These are phyloP conservation scores for Drosophila insularis DNA, from an alignment of 1,140 invertebrate genomes.

Conservation along the genomic window DNA sequence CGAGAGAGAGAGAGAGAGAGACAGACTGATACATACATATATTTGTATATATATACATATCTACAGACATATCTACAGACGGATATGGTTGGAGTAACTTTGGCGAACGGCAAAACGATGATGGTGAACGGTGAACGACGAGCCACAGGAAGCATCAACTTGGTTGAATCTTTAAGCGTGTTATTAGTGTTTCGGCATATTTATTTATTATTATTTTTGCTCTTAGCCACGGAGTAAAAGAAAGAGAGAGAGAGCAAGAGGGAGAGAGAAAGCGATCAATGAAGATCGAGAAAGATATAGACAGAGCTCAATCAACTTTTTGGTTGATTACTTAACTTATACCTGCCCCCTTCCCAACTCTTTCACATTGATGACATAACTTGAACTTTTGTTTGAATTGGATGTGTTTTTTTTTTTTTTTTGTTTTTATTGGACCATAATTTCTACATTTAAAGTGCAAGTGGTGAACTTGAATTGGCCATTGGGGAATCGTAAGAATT, in stretches of 20 bases:
- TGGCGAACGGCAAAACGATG: background rate
- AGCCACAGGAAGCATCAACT: constrained; percentile 71
- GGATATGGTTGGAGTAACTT: background rate
- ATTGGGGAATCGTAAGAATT: constrained; percentile 50
- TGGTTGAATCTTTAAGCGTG: constrained; percentile 76
- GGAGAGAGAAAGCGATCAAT: background rate
- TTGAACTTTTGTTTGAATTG: constrained; percentile 15
- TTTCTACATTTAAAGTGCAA: constrained; percentile 75
- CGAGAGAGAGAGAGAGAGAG: too few species aligned
- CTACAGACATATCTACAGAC: background rate
- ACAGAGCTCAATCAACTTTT: constrained; percentile 47
- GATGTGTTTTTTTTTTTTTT: background rate
- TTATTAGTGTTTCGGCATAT: constrained; percentile 80
- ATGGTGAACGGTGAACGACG: constrained; percentile 15
- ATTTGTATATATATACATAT: background rate
- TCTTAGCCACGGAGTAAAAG: constrained; percentile 5
- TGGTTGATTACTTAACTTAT: constrained; percentile 71
- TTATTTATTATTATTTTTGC: constrained; percentile 76
- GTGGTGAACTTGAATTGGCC: constrained; percentile 76
- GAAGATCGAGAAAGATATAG: background rate
- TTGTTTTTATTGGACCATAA: constrained; percentile 40
- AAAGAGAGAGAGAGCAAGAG: background rate
- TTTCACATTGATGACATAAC: constrained; percentile 75
- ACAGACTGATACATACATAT: background rate
- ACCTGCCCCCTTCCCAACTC: background rate